Base-by-base conservation (phyloP, 1,140 invertebrate species). In the Diorhabda elongata region DNA sequence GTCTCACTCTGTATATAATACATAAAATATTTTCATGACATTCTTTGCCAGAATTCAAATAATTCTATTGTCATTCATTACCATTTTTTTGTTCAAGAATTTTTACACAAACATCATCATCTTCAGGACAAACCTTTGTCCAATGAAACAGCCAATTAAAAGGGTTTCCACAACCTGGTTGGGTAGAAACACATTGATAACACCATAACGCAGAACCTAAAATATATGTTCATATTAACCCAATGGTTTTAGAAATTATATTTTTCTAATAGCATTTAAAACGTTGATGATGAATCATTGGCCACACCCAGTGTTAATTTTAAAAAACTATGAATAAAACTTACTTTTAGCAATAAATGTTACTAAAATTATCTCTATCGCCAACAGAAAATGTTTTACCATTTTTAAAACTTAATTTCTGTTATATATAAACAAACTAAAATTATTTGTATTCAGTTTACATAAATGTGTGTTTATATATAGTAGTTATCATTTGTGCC, bases 31-130 rank as follows among this genome's bases (percentile, higher is more conserved):
- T 26, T 26, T 26, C 26, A 26, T 26, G 26, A 26, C 26, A 26
- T 26, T 26, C 0, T 26, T 26, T 26, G 26, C 26, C 26, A 26
- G 26, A 26, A 26, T 26, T 26, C 26, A 26, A 26, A 26, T 26
- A 26, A 1, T 26, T 26, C 26, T 26, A 26, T 26, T 26, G 1
- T 26, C 26, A 26, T 26, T 26, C 26, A 3, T 80, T 83, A 94
- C 93, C 90, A 86, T 91, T 92, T 88, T 93, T 93, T 66, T 85
- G 85, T 82, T 97, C 94, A 70, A 92, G 91, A 45, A 97, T 85
- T 84, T 97, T 96, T 0, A 97, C 92, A 84, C 95, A 97, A 74
- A 92, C 90, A 80, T 97, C 94, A 82, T 94, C 87, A 69, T 85
- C 83, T 76, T 94, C 91, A 1, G 91, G 92, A 80, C 95, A 97